These are phyloP conservation scores for Oreonectes daqikongensis DNA, from an alignment of 2,797 vertebrate genomes.

Conservation along the genomic window DNA sequence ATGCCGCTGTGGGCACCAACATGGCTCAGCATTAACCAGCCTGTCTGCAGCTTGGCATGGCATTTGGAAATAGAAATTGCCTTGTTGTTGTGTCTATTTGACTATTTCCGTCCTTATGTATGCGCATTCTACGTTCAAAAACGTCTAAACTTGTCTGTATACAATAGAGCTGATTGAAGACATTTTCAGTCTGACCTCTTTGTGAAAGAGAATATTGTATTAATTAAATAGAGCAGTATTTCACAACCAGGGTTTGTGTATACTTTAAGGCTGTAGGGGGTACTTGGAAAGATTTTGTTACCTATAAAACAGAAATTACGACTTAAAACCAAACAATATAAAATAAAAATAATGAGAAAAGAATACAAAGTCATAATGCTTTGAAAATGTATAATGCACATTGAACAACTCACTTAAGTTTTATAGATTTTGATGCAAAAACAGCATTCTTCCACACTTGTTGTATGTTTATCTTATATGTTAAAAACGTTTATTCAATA, in stretches of 20 bases:
- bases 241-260: not conserved
- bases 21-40: slow-evolving; percentile 10
- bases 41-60: slow-evolving; percentile 12
- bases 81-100: slow-evolving; percentile 1
- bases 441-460: too few species aligned
- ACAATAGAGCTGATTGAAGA: not conserved
- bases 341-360: too few species aligned
- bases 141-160: not conserved
- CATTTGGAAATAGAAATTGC: slow-evolving; percentile 21
- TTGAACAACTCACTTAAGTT: too few species aligned
- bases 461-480: too few species aligned
- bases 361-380: too few species aligned
- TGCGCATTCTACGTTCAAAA: not conserved
- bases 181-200: not conserved
- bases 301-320: not conserved
- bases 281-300: not conserved
- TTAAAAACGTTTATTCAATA: not conserved
- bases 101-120: not conserved
- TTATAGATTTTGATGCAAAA: too few species aligned
- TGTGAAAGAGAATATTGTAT: not conserved
- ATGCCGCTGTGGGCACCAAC: not conserved
- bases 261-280: not conserved
- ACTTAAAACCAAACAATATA: not conserved
- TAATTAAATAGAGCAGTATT: not conserved
- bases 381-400: too few species aligned